Conservation (phyloP, 1,140 invertebrate genomes). For the Thaumetopoea pityocampa region DNA sequence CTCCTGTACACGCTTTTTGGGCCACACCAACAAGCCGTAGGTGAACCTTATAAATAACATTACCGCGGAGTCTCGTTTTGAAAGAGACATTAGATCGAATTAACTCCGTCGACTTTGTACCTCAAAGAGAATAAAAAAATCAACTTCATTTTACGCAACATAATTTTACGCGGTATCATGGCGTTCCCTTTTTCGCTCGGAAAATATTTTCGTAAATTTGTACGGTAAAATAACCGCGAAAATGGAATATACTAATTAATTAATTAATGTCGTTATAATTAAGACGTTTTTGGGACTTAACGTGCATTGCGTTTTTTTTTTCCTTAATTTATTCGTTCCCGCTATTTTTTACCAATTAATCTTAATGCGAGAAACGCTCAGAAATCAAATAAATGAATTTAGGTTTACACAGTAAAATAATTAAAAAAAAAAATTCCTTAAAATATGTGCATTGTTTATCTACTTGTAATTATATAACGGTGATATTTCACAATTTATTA, state of each 20-base stretch:
- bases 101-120: slow-evolving; percentile 61
- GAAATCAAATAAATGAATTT: no score
- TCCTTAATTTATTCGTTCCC: slow-evolving; percentile 23
- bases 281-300: slow-evolving; percentile 41
- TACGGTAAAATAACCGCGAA: slow-evolving; percentile 34
- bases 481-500: no score
- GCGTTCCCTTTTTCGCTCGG: slow-evolving; percentile 42
- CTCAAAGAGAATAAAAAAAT: slow-evolving; percentile 62
- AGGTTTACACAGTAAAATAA: no score
- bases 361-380: no score
- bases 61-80: slow-evolving; percentile 66
- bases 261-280: slow-evolving; percentile 60
- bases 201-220: slow-evolving; percentile 54
- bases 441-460: no score
- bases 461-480: no score
- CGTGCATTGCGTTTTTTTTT: slow-evolving; percentile 40
- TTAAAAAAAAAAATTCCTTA: no score
- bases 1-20: slow-evolving; percentile 62
- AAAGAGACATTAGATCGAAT: slow-evolving; percentile 72
- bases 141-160: slow-evolving; percentile 58
- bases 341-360: slow-evolving; percentile 9
- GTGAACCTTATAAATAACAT: slow-evolving; percentile 65
- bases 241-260: slow-evolving; percentile 59
- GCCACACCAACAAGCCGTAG: slow-evolving; percentile 61
- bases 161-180: slow-evolving; percentile 57